A percentile compares a stretch with the other conserved stretches of the same genome.
Conservation (phyloP, 2,888 invertebrate genomes). For the Rhagonycha fulva region DNA sequence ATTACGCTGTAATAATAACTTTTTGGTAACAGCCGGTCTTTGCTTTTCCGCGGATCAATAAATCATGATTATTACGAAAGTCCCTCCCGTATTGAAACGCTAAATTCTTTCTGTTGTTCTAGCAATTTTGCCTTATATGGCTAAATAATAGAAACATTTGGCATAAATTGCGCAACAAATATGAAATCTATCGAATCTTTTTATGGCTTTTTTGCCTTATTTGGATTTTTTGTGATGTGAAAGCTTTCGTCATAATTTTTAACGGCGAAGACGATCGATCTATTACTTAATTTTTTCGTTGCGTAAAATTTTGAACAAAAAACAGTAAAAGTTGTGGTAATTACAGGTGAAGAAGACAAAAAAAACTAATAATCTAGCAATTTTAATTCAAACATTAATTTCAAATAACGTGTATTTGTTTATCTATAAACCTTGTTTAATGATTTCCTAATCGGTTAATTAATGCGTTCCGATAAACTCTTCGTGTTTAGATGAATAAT, state of each 20-base stretch:
- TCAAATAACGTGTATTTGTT: constrained; percentile 2
- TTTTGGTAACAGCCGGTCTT: neutral
- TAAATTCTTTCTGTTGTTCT: neutral
- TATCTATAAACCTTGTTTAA: constrained; percentile 29
- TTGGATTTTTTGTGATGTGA: neutral
- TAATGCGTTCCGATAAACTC: constrained; percentile 31
- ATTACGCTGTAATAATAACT: too few species aligned
- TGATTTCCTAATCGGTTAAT: constrained; percentile 32
- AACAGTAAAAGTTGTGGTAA: neutral
- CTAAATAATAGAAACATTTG: neutral
- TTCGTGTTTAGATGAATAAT: constrained; percentile 32
- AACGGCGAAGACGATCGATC: neutral
- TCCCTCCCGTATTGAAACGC: neutral
- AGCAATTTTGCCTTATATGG: neutral
- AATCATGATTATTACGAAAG: neutral
- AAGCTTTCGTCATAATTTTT: neutral
- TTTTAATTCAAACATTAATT: neutral
- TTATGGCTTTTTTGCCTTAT: neutral
- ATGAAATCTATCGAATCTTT: neutral
- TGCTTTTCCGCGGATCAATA: neutral
- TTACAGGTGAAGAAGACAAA: neutral
- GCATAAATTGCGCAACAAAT: neutral
- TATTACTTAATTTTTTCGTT: neutral
- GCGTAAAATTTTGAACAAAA: neutral
- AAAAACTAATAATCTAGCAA: neutral